phyloP scores from a whole-genome alignment of 30 jellyfish, hydroid and myxozoan species.

The Turritopsis dohrnii region DNA sequence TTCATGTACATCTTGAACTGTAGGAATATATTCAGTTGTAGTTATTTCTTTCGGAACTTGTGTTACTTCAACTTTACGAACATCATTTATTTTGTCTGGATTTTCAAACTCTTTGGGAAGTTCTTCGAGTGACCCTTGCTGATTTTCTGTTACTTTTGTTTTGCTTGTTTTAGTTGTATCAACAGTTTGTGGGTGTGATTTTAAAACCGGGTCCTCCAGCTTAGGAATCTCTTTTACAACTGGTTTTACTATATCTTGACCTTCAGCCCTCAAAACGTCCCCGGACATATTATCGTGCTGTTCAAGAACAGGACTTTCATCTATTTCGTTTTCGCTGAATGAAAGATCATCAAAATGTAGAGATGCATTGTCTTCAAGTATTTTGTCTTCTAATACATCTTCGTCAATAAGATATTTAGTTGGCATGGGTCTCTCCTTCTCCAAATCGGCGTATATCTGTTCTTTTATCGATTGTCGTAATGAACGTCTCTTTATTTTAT shows the following conservation, averaged over 20 bases:
- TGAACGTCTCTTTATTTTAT: background rate
- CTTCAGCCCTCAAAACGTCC: too few relatives aligned
- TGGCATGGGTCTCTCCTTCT: background rate
- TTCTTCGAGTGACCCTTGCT: background rate
- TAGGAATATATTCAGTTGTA: background rate
- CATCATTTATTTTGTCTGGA: background rate
- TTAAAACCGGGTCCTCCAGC: background rate
- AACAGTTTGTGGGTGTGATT: background rate
- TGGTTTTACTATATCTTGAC: background rate
- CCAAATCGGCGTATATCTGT: slow-evolving; percentile 1
- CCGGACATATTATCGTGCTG: background rate
- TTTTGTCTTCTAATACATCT: background rate
- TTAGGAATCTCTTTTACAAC: background rate
- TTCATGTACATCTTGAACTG: background rate
- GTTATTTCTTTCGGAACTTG: background rate
- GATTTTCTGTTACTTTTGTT: background rate
- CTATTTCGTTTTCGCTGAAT: background rate
- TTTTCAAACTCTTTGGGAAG: background rate
- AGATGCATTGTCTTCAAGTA: background rate
- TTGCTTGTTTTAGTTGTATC: background rate
- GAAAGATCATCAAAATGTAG: background rate
- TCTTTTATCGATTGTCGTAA: slow-evolving; percentile 7
- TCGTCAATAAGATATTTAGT: background rate
- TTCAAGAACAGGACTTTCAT: background rate
- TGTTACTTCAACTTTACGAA: background rate